Evolutionary conservation across 2,888 invertebrate genomes (phyloP), one percentile per base, ranked within the genome.

Genomic region (Uropetala carovei): DNA sequence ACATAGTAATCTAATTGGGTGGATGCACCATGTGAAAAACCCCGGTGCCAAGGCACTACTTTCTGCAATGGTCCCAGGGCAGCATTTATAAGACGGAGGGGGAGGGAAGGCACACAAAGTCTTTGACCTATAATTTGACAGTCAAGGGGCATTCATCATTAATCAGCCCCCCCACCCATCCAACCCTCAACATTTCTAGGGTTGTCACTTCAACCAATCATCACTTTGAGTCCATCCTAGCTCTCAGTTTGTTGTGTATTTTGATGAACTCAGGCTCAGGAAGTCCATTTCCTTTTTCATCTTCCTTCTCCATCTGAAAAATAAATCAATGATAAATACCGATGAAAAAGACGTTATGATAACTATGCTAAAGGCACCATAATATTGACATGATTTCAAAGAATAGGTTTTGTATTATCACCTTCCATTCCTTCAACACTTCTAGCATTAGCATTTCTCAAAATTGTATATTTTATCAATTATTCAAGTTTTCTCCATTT

Each of bases 161-260:
- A 18, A 43, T 89, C 89, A 89, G 60, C 89, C 86, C 75, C 89
- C 89, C 89, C 89, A 89, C 64, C 89, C 89, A 89, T 43, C 64
- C 60, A 89, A 43, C 27, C 60, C 86, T 30, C n/a, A 18, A 30
- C 18, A 43, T 64, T 43, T 16, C 43, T 16, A 68, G 16, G 89
- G 89, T 60, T 89, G 89, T 30, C 68, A n/a, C n/a, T 43, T 27
- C 27, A 64, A 18, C 89, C 60, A 60, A 60, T 89, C 27, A 60
- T 89, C 89, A 94, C 93, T 94, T 94, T 11, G 94, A 93, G 84
- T 95, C 95, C 94, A 95, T 95, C 93, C 95, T 95, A 93, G 96
- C 95, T 93, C 96, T 96, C 94, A 97, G 95, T 94, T 96, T 97
- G 94, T 97, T 96, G 94, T 96, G 96, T 92, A 96, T 96, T 94